These are phyloP conservation scores for Synaphobranchus kaupii DNA, from an alignment of 2,797 vertebrate species.

Conservation along the genomic window DNA sequence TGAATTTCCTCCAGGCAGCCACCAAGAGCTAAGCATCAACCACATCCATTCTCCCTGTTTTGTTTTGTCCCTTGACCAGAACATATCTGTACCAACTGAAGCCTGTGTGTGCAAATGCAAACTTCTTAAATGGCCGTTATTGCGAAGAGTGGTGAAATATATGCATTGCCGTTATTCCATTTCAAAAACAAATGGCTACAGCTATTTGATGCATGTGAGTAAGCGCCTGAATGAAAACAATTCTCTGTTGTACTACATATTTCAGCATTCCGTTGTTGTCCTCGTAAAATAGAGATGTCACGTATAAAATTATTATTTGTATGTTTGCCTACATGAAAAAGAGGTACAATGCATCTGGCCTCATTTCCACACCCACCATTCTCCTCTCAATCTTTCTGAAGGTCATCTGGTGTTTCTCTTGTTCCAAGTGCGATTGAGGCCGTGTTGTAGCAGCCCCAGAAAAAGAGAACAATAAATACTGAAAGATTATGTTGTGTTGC, in stretches of 20 bases:
- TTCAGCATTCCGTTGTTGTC: background rate
- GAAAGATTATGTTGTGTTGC: background rate
- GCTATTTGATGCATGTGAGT: background rate
- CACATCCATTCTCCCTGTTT: slow-evolving; percentile 28
- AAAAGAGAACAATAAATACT: slow-evolving; percentile 4
- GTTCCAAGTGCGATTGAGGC: background rate
- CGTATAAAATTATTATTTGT: background rate
- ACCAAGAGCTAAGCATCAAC: slow-evolving; percentile 32
- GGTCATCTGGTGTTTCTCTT: background rate
- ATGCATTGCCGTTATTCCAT: too few relatives aligned
- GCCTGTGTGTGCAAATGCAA: background rate
- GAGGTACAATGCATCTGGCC: background rate
- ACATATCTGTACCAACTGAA: background rate
- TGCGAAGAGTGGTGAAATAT: slow-evolving; percentile 26
- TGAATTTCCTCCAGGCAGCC: slow-evolving; percentile 41
- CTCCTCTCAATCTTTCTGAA: background rate
- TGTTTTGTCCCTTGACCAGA: background rate
- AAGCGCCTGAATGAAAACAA: background rate
- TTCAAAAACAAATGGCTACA: too few relatives aligned
- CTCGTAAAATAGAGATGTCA: background rate
- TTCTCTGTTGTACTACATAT: background rate
- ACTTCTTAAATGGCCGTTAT: slow-evolving; percentile 23
- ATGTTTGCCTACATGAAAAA: background rate
- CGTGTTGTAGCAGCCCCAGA: background rate
- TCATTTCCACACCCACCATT: background rate